Evolutionary conservation across 1,140 invertebrate genomes (phyloP).

Genomic region (Leguminivora glycinivorella): DNA sequence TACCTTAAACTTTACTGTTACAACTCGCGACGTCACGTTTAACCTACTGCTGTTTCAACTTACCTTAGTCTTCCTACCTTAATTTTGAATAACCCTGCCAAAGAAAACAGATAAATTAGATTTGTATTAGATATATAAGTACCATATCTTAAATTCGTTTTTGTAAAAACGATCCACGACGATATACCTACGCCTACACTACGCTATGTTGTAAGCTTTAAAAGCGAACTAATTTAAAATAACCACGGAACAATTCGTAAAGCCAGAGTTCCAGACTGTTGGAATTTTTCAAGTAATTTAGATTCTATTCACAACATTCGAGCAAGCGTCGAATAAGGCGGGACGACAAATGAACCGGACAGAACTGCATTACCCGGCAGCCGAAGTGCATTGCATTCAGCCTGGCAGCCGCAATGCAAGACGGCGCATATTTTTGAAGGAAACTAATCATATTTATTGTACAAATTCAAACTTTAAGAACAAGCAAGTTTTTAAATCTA

Average conservation of each 20-base stretch:
- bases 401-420: conserved; percentile 5
- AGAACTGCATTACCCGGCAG: conserved; percentile 43
- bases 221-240: conserved; percentile 32
- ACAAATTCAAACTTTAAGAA: too few species aligned
- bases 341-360: conserved; percentile 62
- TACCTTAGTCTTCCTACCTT: too few species aligned
- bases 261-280: conserved; percentile 48
- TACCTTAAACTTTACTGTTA: too few species aligned
- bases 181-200: not conserved
- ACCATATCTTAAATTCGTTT: too few species aligned
- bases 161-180: not conserved
- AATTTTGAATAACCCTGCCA: too few species aligned
- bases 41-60: too few species aligned
- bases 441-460: too few species aligned
- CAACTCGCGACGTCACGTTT: too few species aligned
- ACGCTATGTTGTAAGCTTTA: not conserved
- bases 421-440: not conserved
- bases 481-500: too few species aligned
- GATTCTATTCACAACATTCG: conserved; percentile 66
- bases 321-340: conserved; percentile 50
- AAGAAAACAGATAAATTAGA: too few species aligned
- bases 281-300: conserved; percentile 70
- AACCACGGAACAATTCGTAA: conserved; percentile 38
- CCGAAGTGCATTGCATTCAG: conserved; percentile 35
- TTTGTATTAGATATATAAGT: too few species aligned